Evolutionary conservation across 1,140 invertebrate species (phyloP).

Genomic region (Arion vulgaris): DNA sequence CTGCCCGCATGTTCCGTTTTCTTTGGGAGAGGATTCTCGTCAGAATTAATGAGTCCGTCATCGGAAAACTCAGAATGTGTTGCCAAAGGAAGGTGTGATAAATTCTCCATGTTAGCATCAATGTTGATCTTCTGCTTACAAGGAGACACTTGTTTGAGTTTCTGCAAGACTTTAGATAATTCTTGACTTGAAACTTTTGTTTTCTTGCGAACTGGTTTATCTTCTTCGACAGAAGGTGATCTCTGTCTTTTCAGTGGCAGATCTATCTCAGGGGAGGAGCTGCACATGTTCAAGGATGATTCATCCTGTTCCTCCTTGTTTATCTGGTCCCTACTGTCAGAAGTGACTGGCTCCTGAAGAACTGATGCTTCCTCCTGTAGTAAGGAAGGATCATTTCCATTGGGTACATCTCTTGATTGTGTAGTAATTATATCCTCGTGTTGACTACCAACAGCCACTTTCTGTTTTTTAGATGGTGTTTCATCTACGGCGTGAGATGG

Average conservation of each 20-base stretch:
- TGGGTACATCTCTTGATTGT: neutral
- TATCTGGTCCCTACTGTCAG: neutral
- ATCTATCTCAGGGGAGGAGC: neutral
- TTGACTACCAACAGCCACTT: neutral
- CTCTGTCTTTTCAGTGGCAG: neutral
- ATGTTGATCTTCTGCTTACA: neutral
- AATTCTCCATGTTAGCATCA: neutral
- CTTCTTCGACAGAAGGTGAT: neutral
- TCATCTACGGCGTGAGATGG: neutral
- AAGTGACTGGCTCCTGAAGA: neutral
- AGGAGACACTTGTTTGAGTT: conserved; percentile 4
- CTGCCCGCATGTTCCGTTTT: neutral
- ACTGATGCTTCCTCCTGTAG: neutral
- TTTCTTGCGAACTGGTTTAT: neutral
- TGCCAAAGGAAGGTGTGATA: neutral
- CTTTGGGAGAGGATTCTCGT: neutral
- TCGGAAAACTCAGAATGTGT: neutral
- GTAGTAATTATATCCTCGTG: neutral
- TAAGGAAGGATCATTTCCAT: neutral
- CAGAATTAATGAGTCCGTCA: neutral
- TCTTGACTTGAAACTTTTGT: neutral
- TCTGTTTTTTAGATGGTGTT: neutral
- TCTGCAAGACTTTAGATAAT: neutral
- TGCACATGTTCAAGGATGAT: neutral
- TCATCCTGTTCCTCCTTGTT: neutral